These are phyloP conservation scores for Tiliacea citrago DNA, from an alignment of 2,888 invertebrate genomes.

Conservation along the genomic window DNA sequence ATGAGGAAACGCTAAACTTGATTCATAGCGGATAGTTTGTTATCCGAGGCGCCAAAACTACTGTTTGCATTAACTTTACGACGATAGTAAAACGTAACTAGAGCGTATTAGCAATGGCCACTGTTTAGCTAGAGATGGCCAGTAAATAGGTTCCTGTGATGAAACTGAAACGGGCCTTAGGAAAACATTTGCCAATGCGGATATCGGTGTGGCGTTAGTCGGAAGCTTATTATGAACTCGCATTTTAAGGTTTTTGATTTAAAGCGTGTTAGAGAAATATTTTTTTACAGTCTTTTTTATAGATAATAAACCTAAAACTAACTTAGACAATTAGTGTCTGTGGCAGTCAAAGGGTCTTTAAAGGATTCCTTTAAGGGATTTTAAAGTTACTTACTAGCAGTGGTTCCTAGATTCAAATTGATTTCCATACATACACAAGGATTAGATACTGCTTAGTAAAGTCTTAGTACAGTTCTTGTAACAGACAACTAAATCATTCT, in stretches of 20 bases:
- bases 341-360: background rate
- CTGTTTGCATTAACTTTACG: constrained; percentile 78
- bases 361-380: no score
- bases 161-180: constrained; percentile 36
- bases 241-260: background rate
- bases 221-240: background rate
- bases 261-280: background rate
- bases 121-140: constrained; percentile 52
- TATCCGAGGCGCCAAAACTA: constrained; percentile 72
- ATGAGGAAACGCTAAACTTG: constrained; percentile 79
- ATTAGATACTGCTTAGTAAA: background rate
- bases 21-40: constrained; percentile 77
- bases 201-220: constrained; percentile 15
- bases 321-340: background rate
- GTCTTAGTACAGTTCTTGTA: background rate
- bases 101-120: constrained; percentile 58
- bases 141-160: constrained; percentile 47
- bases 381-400: background rate
- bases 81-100: constrained; percentile 68
- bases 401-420: background rate
- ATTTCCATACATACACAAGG: background rate
- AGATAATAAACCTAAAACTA: background rate
- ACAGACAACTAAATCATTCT: background rate
- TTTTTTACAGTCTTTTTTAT: background rate
- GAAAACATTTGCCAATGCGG: constrained; percentile 42